A percentile compares a stretch with the other conserved stretches of the same genome.
Conservation (phyloP, 1,140 invertebrate species). For the Stenopsyche tienmushanensis region DNA sequence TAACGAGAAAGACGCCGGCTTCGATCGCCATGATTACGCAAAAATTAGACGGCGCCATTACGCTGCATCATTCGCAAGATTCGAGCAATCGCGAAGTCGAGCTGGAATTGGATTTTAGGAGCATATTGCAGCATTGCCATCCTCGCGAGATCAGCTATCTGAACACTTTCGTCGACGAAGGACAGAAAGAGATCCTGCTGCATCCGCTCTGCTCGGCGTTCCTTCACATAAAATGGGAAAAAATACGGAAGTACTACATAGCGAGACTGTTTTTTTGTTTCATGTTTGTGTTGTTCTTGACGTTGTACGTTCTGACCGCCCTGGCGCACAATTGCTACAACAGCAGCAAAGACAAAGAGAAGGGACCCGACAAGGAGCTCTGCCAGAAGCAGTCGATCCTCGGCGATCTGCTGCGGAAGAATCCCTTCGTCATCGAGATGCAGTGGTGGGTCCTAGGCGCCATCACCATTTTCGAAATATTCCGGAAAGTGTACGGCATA, state of each 20-base stretch:
- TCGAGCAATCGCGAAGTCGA: slow-evolving; percentile 76
- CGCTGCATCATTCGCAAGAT: slow-evolving; percentile 73
- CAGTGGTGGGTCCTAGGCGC: slow-evolving; percentile 76
- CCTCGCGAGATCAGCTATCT: slow-evolving; percentile 78
- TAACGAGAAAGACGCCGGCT: slow-evolving; percentile 78
- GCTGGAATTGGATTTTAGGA: slow-evolving; percentile 77
- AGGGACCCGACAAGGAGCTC: slow-evolving; percentile 66
- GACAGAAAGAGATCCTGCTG: slow-evolving; percentile 77
- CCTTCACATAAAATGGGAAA: slow-evolving; percentile 83
- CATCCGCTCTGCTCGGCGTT: slow-evolving; percentile 84
- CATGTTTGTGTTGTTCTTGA: slow-evolving; percentile 75
- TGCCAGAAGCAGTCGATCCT: slow-evolving; percentile 74
- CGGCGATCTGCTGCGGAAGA: slow-evolving; percentile 67
- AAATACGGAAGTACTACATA: slow-evolving; percentile 85
- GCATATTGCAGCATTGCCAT: slow-evolving; percentile 74
- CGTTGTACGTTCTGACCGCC: slow-evolving; percentile 73
- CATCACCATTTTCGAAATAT: slow-evolving; percentile 72
- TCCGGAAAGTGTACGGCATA: slow-evolving; percentile 74
- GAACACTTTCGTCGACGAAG: slow-evolving; percentile 80
- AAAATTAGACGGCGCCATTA: slow-evolving; percentile 75
- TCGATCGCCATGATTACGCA: slow-evolving; percentile 74
- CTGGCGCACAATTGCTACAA: slow-evolving; percentile 79
- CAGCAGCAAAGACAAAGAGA: slow-evolving; percentile 68
- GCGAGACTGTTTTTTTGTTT: slow-evolving; percentile 76
- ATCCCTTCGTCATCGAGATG: slow-evolving; percentile 72